Evolutionary conservation across 2,888 invertebrate species (phyloP).

Genomic region (Sphaerophoria rueppellii): DNA sequence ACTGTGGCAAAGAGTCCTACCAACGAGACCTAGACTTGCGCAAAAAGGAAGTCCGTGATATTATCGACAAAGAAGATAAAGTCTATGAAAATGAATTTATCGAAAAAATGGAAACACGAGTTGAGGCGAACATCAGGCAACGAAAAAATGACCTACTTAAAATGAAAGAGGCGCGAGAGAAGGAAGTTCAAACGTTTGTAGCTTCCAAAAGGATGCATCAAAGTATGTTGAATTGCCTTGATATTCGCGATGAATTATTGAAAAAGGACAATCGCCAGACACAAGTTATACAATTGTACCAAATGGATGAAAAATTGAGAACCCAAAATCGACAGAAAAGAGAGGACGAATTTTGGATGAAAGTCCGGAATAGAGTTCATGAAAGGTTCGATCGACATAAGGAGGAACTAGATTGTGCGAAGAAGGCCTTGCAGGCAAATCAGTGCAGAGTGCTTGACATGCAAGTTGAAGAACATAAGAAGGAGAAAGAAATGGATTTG

Average conservation of each 20-base stretch:
- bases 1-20: conserved; percentile 77
- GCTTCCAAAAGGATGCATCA: conserved; percentile 78
- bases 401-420: conserved; percentile 74
- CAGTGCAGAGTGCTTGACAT: conserved; percentile 72
- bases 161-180: conserved; percentile 76
- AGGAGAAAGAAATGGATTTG: conserved; percentile 61
- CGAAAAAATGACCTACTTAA: conserved; percentile 77
- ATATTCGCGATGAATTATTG: conserved; percentile 78
- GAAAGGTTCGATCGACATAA: conserved; percentile 74
- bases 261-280: conserved; percentile 76
- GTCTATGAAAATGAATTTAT: conserved; percentile 79
- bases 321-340: conserved; percentile 75
- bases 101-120: conserved; percentile 77
- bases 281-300: conserved; percentile 77
- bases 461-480: conserved; percentile 75
- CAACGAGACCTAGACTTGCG: conserved; percentile 76
- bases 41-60: conserved; percentile 74
- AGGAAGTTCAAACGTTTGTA: conserved; percentile 75
- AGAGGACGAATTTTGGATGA: conserved; percentile 77
- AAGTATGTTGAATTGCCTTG: conserved; percentile 79
- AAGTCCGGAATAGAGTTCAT: conserved; percentile 75
- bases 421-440: conserved; percentile 74
- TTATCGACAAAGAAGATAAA: conserved; percentile 78
- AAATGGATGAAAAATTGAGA: conserved; percentile 78
- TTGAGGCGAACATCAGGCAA: conserved; percentile 75